Evolutionary conservation across 2,113 vertebrate species (phyloP).

Genomic region (Vidua chalybeata): DNA sequence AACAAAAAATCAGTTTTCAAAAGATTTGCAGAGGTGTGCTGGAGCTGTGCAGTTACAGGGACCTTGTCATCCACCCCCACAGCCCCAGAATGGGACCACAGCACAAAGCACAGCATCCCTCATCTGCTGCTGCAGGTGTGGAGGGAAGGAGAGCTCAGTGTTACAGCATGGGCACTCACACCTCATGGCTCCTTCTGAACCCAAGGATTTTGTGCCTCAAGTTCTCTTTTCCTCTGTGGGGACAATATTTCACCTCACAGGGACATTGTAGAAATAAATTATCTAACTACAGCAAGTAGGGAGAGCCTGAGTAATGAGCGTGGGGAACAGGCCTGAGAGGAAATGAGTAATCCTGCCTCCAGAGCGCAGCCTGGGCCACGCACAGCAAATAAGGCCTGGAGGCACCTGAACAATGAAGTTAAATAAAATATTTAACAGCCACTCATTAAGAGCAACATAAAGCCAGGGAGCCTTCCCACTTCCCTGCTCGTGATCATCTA

Average conservation of each 20-base stretch:
- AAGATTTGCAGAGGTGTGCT: not conserved
- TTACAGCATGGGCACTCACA: fast-evolving
- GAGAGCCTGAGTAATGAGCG: not conserved
- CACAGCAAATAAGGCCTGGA: conserved; percentile 6
- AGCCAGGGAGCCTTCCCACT: not conserved
- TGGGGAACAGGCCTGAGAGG: not conserved
- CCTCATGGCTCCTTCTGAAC: not conserved
- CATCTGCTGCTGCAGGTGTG: not conserved
- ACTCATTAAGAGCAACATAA: conserved; percentile 8
- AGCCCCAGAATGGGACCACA: not conserved
- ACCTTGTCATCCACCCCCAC: not conserved
- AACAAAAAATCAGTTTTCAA: not conserved
- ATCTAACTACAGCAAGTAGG: not conserved
- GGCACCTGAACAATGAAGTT: conserved; percentile 1
- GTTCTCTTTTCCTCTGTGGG: not conserved
- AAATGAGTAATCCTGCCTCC: conserved; percentile 36
- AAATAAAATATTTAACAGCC: conserved; percentile 40
- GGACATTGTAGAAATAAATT: not conserved
- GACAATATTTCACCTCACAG: not conserved
- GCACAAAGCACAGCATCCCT: not conserved
- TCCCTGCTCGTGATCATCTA: not conserved
- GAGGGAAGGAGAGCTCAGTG: not conserved
- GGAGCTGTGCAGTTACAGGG: not conserved
- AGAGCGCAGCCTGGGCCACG: not conserved
- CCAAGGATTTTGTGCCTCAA: not conserved